Conservation (phyloP, 2,797 vertebrate species). For the Nyctalus aviator region DNA sequence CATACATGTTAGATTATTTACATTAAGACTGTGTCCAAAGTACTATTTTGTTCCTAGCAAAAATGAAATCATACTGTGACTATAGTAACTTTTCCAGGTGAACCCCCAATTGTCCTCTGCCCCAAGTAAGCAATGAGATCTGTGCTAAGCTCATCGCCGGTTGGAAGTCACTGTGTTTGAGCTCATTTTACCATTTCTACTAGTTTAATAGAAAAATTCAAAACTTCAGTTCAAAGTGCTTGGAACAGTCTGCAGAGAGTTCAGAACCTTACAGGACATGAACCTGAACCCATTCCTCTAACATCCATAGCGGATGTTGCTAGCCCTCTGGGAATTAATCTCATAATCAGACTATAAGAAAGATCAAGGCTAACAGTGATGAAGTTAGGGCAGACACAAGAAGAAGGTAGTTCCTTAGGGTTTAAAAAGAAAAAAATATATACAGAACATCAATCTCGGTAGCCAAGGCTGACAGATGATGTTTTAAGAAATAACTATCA, state of each 20-base stretch:
- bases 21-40: conserved; percentile 25
- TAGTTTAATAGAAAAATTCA: conserved; percentile 74
- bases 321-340: conserved; percentile 70
- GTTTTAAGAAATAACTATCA: conserved; percentile 74
- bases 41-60: background rate
- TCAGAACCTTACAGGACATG: conserved; percentile 66
- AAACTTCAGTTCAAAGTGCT: conserved; percentile 77
- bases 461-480: conserved; percentile 65
- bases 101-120: conserved; percentile 67
- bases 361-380: conserved; percentile 59
- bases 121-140: conserved; percentile 14
- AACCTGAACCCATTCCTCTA: conserved; percentile 66
- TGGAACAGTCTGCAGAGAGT: conserved; percentile 68
- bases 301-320: conserved; percentile 53
- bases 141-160: background rate
- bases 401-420: conserved; percentile 66
- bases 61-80: conserved; percentile 50
- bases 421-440: conserved; percentile 69
- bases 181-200: conserved; percentile 67
- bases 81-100: background rate
- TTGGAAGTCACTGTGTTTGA: conserved; percentile 58
- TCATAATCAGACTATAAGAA: conserved; percentile 70
- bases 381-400: conserved; percentile 64
- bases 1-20: background rate
- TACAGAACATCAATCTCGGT: conserved; percentile 76